Conservation (phyloP, 30 jellyfish, hydroid and myxozoan genomes). For the Cassiopea xamachana region DNA sequence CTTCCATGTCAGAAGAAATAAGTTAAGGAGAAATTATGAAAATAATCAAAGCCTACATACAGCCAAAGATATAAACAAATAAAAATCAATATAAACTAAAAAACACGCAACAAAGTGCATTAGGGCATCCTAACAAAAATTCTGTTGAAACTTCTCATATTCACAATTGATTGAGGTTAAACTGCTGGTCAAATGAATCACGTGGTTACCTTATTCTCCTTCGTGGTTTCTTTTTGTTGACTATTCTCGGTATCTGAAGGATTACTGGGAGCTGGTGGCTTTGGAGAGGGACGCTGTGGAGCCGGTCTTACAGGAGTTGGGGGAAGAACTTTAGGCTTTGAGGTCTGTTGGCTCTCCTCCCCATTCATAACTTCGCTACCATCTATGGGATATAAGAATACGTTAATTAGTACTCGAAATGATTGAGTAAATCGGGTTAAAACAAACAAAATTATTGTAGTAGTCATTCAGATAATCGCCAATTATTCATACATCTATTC, state of each 20-base stretch:
- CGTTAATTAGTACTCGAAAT: background rate
- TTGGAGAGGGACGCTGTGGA: slow-evolving; percentile 55
- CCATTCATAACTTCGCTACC: slow-evolving; percentile 28
- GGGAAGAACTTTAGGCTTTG: slow-evolving; percentile 14
- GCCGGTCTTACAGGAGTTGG: slow-evolving; percentile 73
- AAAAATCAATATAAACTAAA: no score
- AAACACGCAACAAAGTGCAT: no score
- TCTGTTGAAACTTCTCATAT: background rate
- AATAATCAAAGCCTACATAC: no score
- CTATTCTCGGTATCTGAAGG: background rate
- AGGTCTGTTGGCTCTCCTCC: slow-evolving; percentile 12
- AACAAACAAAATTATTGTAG: no score
- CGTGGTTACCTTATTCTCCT: background rate
- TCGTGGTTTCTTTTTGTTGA: background rate
- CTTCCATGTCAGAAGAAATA: no score
- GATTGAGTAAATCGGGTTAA: no score
- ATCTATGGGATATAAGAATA: slow-evolving; percentile 1
- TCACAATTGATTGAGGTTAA: background rate
- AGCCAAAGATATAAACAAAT: no score
- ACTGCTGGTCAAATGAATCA: no score
- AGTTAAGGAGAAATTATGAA: no score
- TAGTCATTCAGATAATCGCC: no score
- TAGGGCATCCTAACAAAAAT: no score
- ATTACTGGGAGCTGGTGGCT: background rate
- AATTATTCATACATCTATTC: no score